A percentile compares a stretch with the other conserved stretches of the same genome.
phyloP scores from a whole-genome alignment of 2,888 invertebrate genomes.

The Parthenolecanium corni region DNA sequence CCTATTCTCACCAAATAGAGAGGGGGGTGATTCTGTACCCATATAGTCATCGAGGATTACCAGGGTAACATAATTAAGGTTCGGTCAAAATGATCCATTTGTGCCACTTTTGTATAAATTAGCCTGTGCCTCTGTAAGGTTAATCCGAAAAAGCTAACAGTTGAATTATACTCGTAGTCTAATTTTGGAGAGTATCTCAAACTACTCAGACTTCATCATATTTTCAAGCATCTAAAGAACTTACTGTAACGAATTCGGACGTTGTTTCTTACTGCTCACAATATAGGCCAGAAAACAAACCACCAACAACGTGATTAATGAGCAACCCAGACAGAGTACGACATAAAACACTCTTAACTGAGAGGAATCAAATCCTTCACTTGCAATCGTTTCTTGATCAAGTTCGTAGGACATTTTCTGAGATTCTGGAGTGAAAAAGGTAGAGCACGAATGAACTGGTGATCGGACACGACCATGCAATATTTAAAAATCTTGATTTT shows the following conservation, averaged over 20 bases:
- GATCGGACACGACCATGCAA: too few relatives aligned
- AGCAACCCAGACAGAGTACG: constrained; percentile 15
- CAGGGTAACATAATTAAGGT: too few relatives aligned
- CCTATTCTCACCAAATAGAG: too few relatives aligned
- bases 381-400: neutral
- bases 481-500: neutral
- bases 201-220: too few relatives aligned
- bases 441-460: neutral
- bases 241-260: constrained; percentile 14
- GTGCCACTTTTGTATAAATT: too few relatives aligned
- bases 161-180: too few relatives aligned
- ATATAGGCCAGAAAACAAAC: constrained; percentile 18
- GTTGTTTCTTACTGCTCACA: constrained; percentile 14
- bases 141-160: too few relatives aligned
- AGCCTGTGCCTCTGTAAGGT: too few relatives aligned
- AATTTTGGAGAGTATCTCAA: too few relatives aligned
- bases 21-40: too few relatives aligned
- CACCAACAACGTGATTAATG: constrained; percentile 12
- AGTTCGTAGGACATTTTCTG: neutral
- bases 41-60: too few relatives aligned
- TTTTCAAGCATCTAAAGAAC: neutral
- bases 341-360: constrained; percentile 23
- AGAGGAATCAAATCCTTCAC: constrained; percentile 9
- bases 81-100: too few relatives aligned
- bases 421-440: neutral